These are phyloP conservation scores for Channallabes apus DNA, from an alignment of 2,797 vertebrate genomes.

Conservation along the genomic window DNA sequence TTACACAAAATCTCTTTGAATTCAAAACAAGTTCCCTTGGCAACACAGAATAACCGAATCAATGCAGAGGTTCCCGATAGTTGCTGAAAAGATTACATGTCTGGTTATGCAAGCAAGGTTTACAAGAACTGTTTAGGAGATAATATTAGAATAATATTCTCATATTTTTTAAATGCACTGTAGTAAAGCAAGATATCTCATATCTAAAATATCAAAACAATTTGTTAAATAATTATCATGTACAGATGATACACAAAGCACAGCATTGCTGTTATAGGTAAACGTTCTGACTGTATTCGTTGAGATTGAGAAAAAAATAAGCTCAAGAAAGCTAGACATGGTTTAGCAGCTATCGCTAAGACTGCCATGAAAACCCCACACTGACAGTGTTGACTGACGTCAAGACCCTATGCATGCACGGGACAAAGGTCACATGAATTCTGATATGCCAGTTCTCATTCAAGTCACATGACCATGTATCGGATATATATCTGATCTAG, in stretches of 20 bases:
- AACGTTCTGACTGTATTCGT: no score
- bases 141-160: not conserved
- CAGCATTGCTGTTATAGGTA: not conserved
- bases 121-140: conserved; percentile 52
- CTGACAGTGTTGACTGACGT: no score
- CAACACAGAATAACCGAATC: conserved; percentile 53
- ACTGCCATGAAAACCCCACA: no score
- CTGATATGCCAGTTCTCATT: no score
- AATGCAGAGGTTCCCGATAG: conserved; percentile 49
- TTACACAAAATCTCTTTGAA: conserved; percentile 58
- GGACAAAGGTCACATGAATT: no score
- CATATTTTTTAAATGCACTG: not conserved
- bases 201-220: not conserved
- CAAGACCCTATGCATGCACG: no score
- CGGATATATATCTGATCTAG: no score
- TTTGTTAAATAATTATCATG: not conserved
- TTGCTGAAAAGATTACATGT: conserved; percentile 58
- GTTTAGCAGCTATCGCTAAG: not conserved
- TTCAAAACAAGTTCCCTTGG: conserved; percentile 62
- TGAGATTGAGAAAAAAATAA: no score
- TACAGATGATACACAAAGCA: not conserved
- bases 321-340: no score
- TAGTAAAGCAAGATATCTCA: not conserved
- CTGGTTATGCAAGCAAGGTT: conserved; percentile 56
- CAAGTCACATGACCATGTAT: no score